A percentile compares a stretch with the other conserved stretches of the same genome.
phyloP scores from a whole-genome alignment of 2,797 vertebrate species.

The Pachyuromys duprasi region DNA sequence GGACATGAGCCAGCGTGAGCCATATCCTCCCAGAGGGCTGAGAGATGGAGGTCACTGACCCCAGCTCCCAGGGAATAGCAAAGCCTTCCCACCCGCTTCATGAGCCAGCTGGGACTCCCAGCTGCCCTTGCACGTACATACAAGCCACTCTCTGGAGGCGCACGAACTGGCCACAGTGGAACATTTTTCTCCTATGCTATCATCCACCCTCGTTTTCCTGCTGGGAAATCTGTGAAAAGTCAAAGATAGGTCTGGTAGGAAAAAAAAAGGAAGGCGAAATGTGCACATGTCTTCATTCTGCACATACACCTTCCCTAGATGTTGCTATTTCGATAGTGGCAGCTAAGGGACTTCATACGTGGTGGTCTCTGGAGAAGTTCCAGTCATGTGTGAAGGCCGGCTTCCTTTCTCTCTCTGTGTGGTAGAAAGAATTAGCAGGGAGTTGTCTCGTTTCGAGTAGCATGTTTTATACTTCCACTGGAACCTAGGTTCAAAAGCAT shows the following conservation, averaged over 20 bases:
- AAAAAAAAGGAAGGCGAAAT: slow-evolving; percentile 38
- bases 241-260: slow-evolving; percentile 13
- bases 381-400: neutral
- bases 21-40: slow-evolving; percentile 7
- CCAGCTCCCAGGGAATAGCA: neutral
- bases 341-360: neutral
- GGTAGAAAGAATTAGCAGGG: slow-evolving; percentile 43
- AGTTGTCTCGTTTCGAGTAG: slow-evolving; percentile 22
- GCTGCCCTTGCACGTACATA: neutral
- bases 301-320: neutral
- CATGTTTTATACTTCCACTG: slow-evolving; percentile 55
- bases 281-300: neutral
- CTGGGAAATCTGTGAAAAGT: slow-evolving; percentile 73
- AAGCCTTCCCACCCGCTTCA: neutral
- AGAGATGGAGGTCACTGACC: slow-evolving; percentile 37
- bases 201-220: slow-evolving; percentile 47
- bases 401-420: slow-evolving; percentile 63
- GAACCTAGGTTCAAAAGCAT: slow-evolving; percentile 39
- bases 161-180: slow-evolving; percentile 13
- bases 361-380: slow-evolving; percentile 48
- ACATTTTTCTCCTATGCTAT: slow-evolving; percentile 71
- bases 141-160: slow-evolving; percentile 17
- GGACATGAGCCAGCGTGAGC: slow-evolving; percentile 2
- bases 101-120: neutral
- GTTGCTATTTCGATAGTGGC: neutral